A percentile compares a stretch with the other conserved stretches of the same genome.
phyloP scores from a whole-genome alignment of 2,113 vertebrate genomes.

The Myotis davidii region DNA sequence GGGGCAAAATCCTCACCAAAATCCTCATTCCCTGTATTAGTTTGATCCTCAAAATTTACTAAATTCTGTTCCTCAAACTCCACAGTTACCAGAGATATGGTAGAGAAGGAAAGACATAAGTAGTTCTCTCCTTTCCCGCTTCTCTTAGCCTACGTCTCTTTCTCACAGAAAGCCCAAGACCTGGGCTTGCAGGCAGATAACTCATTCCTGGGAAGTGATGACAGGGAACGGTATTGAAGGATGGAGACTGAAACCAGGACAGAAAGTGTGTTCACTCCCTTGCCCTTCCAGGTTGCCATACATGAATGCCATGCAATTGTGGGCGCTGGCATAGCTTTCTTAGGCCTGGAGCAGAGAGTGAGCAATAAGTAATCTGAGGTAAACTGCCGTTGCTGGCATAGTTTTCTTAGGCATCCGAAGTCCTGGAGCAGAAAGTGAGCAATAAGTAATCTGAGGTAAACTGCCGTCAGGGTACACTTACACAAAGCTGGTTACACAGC shows the following conservation, averaged over 20 bases:
- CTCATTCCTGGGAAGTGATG: not conserved
- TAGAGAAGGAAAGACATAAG: not conserved
- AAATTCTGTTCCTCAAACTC: not conserved
- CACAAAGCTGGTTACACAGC: not conserved
- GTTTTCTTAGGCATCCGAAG: not conserved
- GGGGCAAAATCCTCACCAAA: not conserved
- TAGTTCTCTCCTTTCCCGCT: not conserved
- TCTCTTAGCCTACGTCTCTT: not conserved
- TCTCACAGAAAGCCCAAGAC: not conserved
- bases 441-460: not conserved
- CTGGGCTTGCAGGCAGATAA: not conserved
- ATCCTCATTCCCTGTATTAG: not conserved
- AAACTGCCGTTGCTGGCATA: not conserved
- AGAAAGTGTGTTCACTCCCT: not conserved
- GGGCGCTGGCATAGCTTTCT: not conserved
- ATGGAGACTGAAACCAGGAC: not conserved
- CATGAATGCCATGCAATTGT: accelerated
- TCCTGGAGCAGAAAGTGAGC: not conserved
- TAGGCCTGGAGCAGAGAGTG: not conserved
- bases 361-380: not conserved
- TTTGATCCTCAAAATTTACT: not conserved
- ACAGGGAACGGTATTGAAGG: not conserved
- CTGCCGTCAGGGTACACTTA: not conserved
- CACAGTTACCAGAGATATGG: not conserved
- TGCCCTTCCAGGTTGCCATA: accelerated